Conservation (phyloP, 2,797 vertebrate genomes). For the Coranthus polyacanthus region DNA sequence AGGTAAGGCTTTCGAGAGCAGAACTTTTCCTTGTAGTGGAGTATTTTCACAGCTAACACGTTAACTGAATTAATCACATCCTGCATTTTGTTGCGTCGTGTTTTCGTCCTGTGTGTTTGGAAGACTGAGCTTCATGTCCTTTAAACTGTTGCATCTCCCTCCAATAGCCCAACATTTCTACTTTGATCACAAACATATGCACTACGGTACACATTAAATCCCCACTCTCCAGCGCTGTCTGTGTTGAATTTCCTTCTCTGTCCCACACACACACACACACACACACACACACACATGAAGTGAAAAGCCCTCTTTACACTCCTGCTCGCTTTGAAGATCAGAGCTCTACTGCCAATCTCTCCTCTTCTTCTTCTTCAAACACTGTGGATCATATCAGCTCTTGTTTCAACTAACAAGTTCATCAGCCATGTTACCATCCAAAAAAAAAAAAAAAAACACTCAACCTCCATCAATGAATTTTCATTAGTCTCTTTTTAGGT, state of each 20-base stretch:
- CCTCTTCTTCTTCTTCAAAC: constrained; percentile 52
- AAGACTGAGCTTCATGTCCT: constrained; percentile 42
- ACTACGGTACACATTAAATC: too few relatives aligned
- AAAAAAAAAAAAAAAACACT: not conserved
- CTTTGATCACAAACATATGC: constrained; percentile 44
- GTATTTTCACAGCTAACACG: too few relatives aligned
- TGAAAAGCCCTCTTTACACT: constrained; percentile 42
- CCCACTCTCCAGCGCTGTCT: not conserved
- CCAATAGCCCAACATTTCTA: not conserved
- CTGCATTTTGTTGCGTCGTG: too few relatives aligned
- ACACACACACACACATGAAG: constrained; percentile 18
- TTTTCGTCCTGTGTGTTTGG: too few relatives aligned
- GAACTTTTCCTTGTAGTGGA: too few relatives aligned
- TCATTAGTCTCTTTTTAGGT: constrained; percentile 58
- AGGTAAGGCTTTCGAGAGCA: too few relatives aligned
- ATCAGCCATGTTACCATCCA: constrained; percentile 32
- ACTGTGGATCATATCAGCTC: constrained; percentile 35
- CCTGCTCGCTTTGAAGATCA: constrained; percentile 66
- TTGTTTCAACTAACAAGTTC: constrained; percentile 53
- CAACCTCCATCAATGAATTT: constrained; percentile 47
- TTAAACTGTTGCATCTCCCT: constrained; percentile 39
- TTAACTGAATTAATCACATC: too few relatives aligned
- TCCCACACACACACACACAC: constrained; percentile 13
- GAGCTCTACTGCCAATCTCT: constrained; percentile 33
- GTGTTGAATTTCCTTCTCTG: constrained; percentile 12